A percentile compares a stretch with the other conserved stretches of the same genome.
Conservation (phyloP, 2,113 vertebrate genomes). For the Oreocharis arfaki region DNA sequence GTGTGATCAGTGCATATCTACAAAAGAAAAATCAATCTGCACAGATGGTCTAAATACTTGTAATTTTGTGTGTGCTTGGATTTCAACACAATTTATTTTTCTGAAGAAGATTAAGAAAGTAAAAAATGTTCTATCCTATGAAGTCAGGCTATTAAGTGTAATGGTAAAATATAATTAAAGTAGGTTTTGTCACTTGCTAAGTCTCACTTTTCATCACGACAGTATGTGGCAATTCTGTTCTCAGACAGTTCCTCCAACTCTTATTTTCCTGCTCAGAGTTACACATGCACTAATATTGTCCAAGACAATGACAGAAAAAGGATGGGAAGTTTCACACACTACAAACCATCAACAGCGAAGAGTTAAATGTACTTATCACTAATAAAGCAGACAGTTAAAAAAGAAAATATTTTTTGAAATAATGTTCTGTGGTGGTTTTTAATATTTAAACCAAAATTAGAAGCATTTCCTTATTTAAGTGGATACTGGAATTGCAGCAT, state of each 20-base stretch:
- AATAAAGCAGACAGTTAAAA: not conserved
- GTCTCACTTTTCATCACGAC: not conserved
- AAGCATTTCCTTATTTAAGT: not conserved
- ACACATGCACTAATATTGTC: not conserved
- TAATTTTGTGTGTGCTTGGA: not conserved
- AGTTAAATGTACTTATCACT: not conserved
- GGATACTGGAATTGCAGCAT: not conserved
- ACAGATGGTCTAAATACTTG: not conserved
- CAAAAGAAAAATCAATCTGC: not conserved
- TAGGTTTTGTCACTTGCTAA: not conserved
- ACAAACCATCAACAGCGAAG: not conserved
- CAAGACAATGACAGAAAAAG: not conserved
- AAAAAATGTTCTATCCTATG: not conserved
- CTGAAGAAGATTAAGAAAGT: not conserved
- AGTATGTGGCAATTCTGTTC: not conserved
- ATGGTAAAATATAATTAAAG: not conserved
- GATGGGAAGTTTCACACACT: not conserved
- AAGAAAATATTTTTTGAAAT: not conserved
- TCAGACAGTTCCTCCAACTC: not conserved
- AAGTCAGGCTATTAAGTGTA: not conserved
- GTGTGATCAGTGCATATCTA: not conserved
- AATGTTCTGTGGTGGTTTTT: not conserved
- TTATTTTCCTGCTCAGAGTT: not conserved
- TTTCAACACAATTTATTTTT: not conserved
- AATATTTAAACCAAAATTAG: not conserved